Evolutionary conservation across 1,140 invertebrate species (phyloP), one percentile per base, ranked within the genome.

Genomic region (Drosophila prosaltans): DNA sequence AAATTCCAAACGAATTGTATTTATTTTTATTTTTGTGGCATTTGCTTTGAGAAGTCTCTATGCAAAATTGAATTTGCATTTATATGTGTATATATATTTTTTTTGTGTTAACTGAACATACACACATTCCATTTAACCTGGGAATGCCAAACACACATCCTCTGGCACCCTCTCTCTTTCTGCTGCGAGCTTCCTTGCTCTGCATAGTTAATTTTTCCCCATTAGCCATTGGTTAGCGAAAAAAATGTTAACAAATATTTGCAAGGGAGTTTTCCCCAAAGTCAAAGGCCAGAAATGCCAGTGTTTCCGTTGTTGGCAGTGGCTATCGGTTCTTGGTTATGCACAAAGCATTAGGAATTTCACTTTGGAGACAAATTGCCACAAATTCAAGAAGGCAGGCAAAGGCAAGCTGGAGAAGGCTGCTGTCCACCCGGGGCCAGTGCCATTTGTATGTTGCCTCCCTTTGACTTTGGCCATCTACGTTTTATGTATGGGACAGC

Each of bases 351-450:
- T 51, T 45, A 74, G 64, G 76, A 83, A 76, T 83, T 70, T 72
- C 28, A 43, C 2, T 43, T 43, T 26, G n/a, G 45, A 77, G 73
- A 83, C 75, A 69, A 80, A 72, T 72, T 83, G 48, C 72, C 78
- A 36, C 48, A 74, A 72, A 78, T 70, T 71, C 45, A 5, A 48
- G 51, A 63, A 71, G 28, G 57, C 16, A 63, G 63, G 16, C 16
- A 16, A 65, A 72, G 63, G 48, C 80, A 83, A 80, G 79, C 68
- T 68, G 21, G 39, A 63, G 21, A 16, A n/a, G 6, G 8, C 24
- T 26, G 3, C 45, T 51, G 6, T 36, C 32, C 32, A 36, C 32
- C 32, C 3, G 32, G 3, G 6, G 6, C 32, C 3, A 36, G 28
- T 36, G 32, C 32, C 32, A 36, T 51, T 51, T 51, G 9, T 51